These are phyloP conservation scores for Drosophila hamatofila DNA, from an alignment of 2,888 invertebrate species.

Conservation along the genomic window DNA sequence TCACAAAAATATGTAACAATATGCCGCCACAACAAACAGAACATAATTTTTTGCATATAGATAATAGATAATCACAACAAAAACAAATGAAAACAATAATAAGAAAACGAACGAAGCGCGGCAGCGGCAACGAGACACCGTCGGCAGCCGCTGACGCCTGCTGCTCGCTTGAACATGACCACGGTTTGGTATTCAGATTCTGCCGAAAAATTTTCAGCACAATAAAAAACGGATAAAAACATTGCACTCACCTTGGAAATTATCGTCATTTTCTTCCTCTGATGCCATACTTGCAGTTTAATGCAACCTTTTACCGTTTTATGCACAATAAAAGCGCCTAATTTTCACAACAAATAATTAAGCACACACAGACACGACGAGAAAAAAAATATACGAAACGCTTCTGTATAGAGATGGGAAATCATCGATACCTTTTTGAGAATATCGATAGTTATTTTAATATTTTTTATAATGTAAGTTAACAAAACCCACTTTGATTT, in stretches of 20 bases:
- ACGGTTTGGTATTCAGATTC: slow-evolving; percentile 69
- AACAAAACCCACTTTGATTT: not conserved
- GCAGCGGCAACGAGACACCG: slow-evolving; percentile 53
- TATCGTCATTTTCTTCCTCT: slow-evolving; percentile 94
- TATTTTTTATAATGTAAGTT: not conserved
- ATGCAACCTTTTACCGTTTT: slow-evolving; percentile 64
- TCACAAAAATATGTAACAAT: slow-evolving; percentile 36
- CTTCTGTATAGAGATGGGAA: slow-evolving; percentile 41
- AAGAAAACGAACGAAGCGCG: slow-evolving; percentile 34
- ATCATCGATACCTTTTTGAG: slow-evolving; percentile 26
- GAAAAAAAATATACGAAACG: slow-evolving; percentile 69
- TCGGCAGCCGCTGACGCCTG: slow-evolving; percentile 64
- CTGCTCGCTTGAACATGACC: slow-evolving; percentile 78
- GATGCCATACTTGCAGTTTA: slow-evolving; percentile 89
- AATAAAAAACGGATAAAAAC: slow-evolving; percentile 46
- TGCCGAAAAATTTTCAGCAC: slow-evolving; percentile 62
- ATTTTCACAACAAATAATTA: slow-evolving; percentile 75
- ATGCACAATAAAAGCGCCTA: slow-evolving; percentile 70
- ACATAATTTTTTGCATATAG: not conserved
- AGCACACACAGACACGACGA: slow-evolving; percentile 79
- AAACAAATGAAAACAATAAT: slow-evolving; percentile 54
- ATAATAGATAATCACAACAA: slow-evolving; percentile 29
- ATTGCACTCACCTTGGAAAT: slow-evolving; percentile 91
- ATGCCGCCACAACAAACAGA: not conserved
- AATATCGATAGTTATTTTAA: slow-evolving; percentile 15